Base-by-base conservation (phyloP, 2,113 vertebrate genomes). In the Hippocampus guttulatus region DNA sequence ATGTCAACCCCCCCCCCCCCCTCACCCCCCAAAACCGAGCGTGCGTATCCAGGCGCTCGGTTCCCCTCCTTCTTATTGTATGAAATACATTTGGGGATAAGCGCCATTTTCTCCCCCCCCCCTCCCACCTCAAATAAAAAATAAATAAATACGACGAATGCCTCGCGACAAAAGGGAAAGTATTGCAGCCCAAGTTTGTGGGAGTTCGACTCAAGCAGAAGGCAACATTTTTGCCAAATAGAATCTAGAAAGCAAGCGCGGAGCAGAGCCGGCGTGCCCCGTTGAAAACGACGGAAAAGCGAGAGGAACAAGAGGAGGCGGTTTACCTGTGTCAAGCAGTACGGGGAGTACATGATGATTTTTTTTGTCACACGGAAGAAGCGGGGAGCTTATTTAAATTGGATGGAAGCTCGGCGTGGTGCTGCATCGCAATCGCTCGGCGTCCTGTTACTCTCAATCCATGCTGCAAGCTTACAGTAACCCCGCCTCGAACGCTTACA, bases 301-400 rank as follows among this genome's bases (percentile, higher is more conserved):
- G 64, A 87, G 68, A 64, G 62, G 84, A 87, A 83, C 11, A 84
- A 83, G 83, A 77, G 67, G 79, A 78, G 75, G 55, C 49, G 11
- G 8, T 79, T 93, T 93, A 93, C 92, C 92, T 93, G 92, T 85
- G 92, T 93, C 86, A 93, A 76, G 92, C 92, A 93, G 92, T 93
- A 93, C 89, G 92, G 92, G 81, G 92, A 93, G 89, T 93, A 93
- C 92, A 93, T 93, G 91, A 80, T 73, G 87, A 74, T 74, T 84
- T 65, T 86, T 83, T 74, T 84, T 23, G 84, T 84, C 79, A 88
- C 81, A 76, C 73, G 68, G 79, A 71, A 81, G 88, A 67, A 64
- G 47, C 73, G 87, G 81, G 88, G 85, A 85, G 88, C 86, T 90
- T 86, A 87, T 86, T 87, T 75, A 81, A 88, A 88, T 91, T 85